Percentiles rank a stretch among this genome's conserved stretches.
Conservation (phyloP, 1,140 invertebrate species). For the Heliconius melpomene region DNA sequence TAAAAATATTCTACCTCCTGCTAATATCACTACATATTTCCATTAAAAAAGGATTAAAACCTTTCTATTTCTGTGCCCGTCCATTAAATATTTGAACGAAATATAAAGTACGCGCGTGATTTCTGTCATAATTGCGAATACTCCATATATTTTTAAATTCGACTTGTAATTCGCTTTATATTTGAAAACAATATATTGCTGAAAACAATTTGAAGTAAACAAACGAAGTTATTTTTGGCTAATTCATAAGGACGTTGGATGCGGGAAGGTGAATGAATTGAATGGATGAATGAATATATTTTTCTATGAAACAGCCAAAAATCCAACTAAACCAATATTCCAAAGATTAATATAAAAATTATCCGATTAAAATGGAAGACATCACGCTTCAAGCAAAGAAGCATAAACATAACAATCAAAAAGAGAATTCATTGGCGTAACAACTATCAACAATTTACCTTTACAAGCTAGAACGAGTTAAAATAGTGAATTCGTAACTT, state of each 20-base stretch:
- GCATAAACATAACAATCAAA: conserved; percentile 49
- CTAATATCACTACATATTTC: conserved; percentile 63
- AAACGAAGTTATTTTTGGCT: conserved; percentile 20
- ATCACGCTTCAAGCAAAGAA: conserved; percentile 54
- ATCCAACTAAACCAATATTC: conserved; percentile 63
- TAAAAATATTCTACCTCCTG: conserved; percentile 76
- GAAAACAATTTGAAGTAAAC: background rate
- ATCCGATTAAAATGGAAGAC: conserved; percentile 65
- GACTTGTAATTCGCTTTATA: conserved; percentile 13
- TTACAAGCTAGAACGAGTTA: conserved; percentile 29
- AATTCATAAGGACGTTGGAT: conserved; percentile 16
- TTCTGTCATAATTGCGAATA: background rate
- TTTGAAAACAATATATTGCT: background rate
- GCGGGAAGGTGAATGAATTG: background rate
- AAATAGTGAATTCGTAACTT: conserved; percentile 29
- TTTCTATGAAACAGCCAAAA: conserved; percentile 20
- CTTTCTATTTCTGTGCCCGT: conserved; percentile 53
- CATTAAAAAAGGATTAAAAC: conserved; percentile 68
- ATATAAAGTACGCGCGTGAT: conserved; percentile 1
- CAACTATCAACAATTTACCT: conserved; percentile 42
- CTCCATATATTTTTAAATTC: conserved; percentile 26
- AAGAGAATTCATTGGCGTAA: conserved; percentile 16
- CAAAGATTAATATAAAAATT: conserved; percentile 63
- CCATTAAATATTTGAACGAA: conserved; percentile 18
- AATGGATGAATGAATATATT: background rate